These are phyloP conservation scores for Chaetorhynchus papuensis DNA, from an alignment of 2,113 vertebrate genomes.

Conservation along the genomic window DNA sequence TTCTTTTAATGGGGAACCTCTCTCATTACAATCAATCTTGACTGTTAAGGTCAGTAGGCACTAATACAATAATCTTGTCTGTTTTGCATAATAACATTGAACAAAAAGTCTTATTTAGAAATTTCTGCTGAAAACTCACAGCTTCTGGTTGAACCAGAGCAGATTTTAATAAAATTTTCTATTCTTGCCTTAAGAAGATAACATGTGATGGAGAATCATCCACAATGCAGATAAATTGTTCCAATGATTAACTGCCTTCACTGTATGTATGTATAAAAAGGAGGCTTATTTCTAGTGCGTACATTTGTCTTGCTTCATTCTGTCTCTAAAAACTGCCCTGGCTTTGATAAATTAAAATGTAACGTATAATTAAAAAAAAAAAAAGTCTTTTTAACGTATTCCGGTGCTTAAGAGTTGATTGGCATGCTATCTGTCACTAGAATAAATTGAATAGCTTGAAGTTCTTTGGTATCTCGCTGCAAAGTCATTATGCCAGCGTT, in stretches of 20 bases:
- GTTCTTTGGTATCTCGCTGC: background rate
- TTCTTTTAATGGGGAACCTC: slow-evolving; percentile 4
- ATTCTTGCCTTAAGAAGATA: slow-evolving; percentile 36
- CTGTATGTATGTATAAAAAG: slow-evolving; percentile 24
- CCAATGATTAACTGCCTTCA: slow-evolving; percentile 46
- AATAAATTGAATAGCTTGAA: slow-evolving; percentile 43
- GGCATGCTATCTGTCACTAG: background rate
- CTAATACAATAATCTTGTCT: slow-evolving; percentile 1
- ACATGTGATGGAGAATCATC: slow-evolving; percentile 46
- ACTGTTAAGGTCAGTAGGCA: background rate
- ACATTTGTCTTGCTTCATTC: slow-evolving; percentile 52
- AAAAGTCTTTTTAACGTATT: background rate
- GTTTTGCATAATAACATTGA: background rate
- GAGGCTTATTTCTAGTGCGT: slow-evolving; percentile 42
- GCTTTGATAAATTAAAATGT: slow-evolving; percentile 45
- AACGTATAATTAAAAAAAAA: slow-evolving; percentile 33
- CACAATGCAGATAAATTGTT: slow-evolving; percentile 37
- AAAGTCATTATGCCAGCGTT: background rate
- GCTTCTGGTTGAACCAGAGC: slow-evolving; percentile 15
- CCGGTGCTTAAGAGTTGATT: slow-evolving; percentile 18
- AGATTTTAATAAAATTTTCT: slow-evolving; percentile 34
- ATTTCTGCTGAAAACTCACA: background rate
- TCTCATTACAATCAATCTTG: background rate
- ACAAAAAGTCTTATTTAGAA: slow-evolving; percentile 6
- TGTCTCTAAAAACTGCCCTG: slow-evolving; percentile 29